These are phyloP conservation scores for Rhinogobius similis DNA, from an alignment of 2,113 vertebrate genomes.

Conservation along the genomic window DNA sequence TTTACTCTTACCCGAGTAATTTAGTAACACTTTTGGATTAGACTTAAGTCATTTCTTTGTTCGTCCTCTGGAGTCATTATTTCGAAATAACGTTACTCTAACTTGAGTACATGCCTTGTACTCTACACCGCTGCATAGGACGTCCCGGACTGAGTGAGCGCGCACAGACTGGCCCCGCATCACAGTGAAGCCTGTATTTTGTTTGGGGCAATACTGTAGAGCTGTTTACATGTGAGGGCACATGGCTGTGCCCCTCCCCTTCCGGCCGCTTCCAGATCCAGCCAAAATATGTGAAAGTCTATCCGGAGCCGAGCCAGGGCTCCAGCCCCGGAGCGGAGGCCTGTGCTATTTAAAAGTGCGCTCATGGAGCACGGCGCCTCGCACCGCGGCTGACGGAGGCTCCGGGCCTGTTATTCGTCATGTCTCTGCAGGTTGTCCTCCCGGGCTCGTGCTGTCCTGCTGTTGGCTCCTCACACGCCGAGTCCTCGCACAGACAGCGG, in stretches of 20 bases:
- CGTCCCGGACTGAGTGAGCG: too few relatives aligned
- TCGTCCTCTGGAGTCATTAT: too few relatives aligned
- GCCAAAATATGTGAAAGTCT: conserved; percentile 9
- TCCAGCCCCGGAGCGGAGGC: background rate
- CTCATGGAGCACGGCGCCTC: background rate
- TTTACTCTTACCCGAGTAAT: too few relatives aligned
- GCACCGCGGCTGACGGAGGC: background rate
- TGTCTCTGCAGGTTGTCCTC: conserved; percentile 84
- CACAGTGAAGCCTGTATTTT: too few relatives aligned
- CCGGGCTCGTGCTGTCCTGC: conserved; percentile 82
- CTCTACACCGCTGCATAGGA: too few relatives aligned
- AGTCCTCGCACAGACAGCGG: conserved; percentile 59
- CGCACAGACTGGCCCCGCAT: too few relatives aligned
- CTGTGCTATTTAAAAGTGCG: background rate
- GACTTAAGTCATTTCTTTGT: too few relatives aligned
- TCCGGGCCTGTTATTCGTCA: conserved; percentile 28
- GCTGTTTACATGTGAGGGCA: background rate
- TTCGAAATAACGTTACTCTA: too few relatives aligned
- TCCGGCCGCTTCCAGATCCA: background rate
- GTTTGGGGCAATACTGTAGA: too few relatives aligned
- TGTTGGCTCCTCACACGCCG: conserved; percentile 61
- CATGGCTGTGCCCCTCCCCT: conserved; percentile 3
- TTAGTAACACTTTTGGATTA: too few relatives aligned
- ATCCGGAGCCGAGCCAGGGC: conserved; percentile 1
- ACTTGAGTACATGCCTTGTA: too few relatives aligned